Evolutionary conservation across 2,888 invertebrate species (phyloP), one percentile per base, ranked within the genome.

Genomic region (Cactoblastis cactorum): DNA sequence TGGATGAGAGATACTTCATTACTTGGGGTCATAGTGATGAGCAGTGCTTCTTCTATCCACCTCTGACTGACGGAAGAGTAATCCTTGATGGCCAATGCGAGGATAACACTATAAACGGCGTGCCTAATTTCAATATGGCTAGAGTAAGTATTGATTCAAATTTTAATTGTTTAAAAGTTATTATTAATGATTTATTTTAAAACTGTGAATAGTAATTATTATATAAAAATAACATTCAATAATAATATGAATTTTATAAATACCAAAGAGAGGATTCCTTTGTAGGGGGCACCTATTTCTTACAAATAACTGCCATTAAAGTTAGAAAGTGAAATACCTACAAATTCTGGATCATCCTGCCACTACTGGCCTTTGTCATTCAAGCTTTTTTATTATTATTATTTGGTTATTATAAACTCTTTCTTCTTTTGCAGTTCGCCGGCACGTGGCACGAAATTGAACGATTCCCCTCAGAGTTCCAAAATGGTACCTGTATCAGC

Each of bases 31-130:
- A 86, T 24, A 70, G 61, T 1, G 76, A 74, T 2, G 71, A 67
- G 0, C 67, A 69, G 22, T 89, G 88, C 59, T 85, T 85, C 75
- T 81, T 58, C 60, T 89, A 87, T 34, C 88, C 87, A 0, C 74
- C 85, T 15, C 82, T 81, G 43, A 53, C 72, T 1, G 86, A 82
- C 2, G 87, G 84, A 1, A 77, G 81, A 3, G 81, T 85, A 0
- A 53, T 80, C 17, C 56, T 81, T 9, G 18, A 58, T 0, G 88
- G 88, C 1, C 74, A 73, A 39, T 89, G 89, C 53, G 59, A 70
- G 1, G 61, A 70, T 1, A 59, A 51, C 1, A 57, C 62, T 45
- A 70, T 80, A 3, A 61, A 61, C 6, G 63, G 67, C 11, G 61
- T 83, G 0, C 43, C 56, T 2, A 58, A 68, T 53, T 87, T 88